Evolutionary conservation across 2,797 vertebrate genomes (phyloP).

Genomic region (Ciconia nigra): DNA sequence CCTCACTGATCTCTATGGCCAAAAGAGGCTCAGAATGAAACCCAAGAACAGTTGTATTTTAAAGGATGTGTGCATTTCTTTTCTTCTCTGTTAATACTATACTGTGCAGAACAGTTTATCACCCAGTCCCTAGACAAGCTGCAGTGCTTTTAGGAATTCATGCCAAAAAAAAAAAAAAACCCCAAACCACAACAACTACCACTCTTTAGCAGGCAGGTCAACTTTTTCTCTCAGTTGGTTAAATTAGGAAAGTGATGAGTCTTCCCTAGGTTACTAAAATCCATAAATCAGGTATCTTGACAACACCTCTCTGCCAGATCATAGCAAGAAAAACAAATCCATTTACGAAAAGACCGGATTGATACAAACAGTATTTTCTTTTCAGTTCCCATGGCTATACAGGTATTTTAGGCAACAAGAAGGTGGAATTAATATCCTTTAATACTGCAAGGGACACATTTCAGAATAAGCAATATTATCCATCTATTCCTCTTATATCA

Average conservation of each 20-base stretch:
- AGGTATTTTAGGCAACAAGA: slow-evolving; percentile 26
- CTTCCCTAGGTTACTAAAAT: slow-evolving; percentile 41
- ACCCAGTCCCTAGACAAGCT: not conserved
- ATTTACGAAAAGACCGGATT: slow-evolving; percentile 11
- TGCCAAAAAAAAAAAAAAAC: not conserved
- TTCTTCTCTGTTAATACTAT: not conserved
- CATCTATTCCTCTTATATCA: not conserved
- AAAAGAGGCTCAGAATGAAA: not conserved
- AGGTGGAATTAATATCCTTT: slow-evolving; percentile 32
- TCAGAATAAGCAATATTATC: slow-evolving; percentile 8
- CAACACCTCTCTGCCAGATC: slow-evolving; percentile 26
- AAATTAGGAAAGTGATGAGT: slow-evolving; percentile 26
- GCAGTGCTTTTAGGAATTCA: slow-evolving; percentile 8
- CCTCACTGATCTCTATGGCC: not conserved
- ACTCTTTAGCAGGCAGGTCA: slow-evolving; percentile 1
- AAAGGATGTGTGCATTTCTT: not conserved
- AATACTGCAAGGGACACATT: not conserved
- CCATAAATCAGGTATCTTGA: slow-evolving; percentile 43
- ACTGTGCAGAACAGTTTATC: not conserved
- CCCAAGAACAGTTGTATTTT: not conserved
- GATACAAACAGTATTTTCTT: slow-evolving; percentile 37
- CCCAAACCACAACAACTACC: not conserved
- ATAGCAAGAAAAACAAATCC: not conserved
- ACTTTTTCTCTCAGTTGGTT: slow-evolving; percentile 39
- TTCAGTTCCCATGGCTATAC: not conserved